These are phyloP conservation scores for Actinostola sp. DNA, from an alignment of 92 coral and sea anemone genomes.

Conservation along the genomic window DNA sequence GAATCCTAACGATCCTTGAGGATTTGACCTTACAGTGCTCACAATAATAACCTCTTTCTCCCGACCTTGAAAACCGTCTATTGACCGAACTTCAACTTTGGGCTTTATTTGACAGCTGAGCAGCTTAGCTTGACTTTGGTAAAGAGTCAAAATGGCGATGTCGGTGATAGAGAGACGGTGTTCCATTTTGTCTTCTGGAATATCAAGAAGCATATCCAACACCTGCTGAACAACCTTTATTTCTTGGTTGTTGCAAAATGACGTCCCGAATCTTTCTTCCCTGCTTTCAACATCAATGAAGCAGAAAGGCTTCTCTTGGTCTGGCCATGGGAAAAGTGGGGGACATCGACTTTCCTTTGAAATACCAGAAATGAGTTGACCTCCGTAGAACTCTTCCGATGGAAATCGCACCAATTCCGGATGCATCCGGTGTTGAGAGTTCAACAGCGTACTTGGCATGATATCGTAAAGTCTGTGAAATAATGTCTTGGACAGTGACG, in stretches of 20 bases:
- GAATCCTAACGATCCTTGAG: conserved; percentile 53
- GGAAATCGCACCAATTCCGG: conserved; percentile 83
- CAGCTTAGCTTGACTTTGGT: conserved; percentile 18
- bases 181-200: conserved; percentile 6
- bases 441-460: conserved; percentile 46
- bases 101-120: background rate
- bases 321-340: conserved; percentile 25
- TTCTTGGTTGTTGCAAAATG: conserved; percentile 13
- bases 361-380: conserved; percentile 29
- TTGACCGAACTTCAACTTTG: conserved; percentile 83
- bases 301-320: conserved; percentile 11
- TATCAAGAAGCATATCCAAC: background rate
- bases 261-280: conserved; percentile 16
- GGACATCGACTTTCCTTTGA: conserved; percentile 2
- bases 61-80: conserved; percentile 98
- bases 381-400: conserved; percentile 42
- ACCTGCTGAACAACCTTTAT: background rate
- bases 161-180: conserved; percentile 8
- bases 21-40: conserved; percentile 85
- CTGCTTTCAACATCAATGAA: conserved; percentile 11
- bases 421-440: conserved; percentile 93
- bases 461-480: conserved; percentile 45
- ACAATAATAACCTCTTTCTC: conserved; percentile 88
- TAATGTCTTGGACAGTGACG: conserved; percentile 37
- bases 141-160: conserved; percentile 11